Evolutionary conservation across 1,140 invertebrate species (phyloP).

Genomic region (Oscheius sp.): DNA sequence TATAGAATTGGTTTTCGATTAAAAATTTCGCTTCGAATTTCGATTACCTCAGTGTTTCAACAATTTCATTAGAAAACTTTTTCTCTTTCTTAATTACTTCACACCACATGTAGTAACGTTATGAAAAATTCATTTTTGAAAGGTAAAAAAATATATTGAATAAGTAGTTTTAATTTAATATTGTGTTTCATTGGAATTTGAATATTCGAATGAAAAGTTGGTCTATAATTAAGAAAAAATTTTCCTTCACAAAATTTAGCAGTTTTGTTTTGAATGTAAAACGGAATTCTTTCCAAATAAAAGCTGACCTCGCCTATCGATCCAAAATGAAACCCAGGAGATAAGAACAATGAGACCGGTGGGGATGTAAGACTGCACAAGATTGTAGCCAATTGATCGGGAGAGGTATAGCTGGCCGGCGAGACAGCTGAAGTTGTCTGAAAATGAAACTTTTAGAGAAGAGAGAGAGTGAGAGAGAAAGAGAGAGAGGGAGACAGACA

Average conservation of each 20-base stretch:
- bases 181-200: background rate
- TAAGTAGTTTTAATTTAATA: background rate
- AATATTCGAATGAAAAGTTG: too few relatives aligned
- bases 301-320: slow-evolving; percentile 45
- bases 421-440: slow-evolving; percentile 70
- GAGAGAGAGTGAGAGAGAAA: background rate
- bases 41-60: too few relatives aligned
- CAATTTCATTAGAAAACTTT: too few relatives aligned
- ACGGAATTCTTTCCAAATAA: background rate
- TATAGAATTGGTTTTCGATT: too few relatives aligned
- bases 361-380: slow-evolving; percentile 82
- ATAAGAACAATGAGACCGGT: slow-evolving; percentile 80
- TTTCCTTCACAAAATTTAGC: background rate
- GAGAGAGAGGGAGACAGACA: too few relatives aligned
- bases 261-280: background rate
- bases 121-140: too few relatives aligned
- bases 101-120: too few relatives aligned
- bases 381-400: slow-evolving; percentile 78
- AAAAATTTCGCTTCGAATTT: too few relatives aligned
- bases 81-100: too few relatives aligned
- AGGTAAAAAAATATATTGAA: too few relatives aligned
- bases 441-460: slow-evolving; percentile 37
- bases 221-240: too few relatives aligned
- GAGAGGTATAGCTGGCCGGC: slow-evolving; percentile 77
- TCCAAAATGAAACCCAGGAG: slow-evolving; percentile 73